A percentile compares a stretch with the other conserved stretches of the same genome.
phyloP scores from a whole-genome alignment of 2,888 invertebrate genomes.

The Elmis aenea region DNA sequence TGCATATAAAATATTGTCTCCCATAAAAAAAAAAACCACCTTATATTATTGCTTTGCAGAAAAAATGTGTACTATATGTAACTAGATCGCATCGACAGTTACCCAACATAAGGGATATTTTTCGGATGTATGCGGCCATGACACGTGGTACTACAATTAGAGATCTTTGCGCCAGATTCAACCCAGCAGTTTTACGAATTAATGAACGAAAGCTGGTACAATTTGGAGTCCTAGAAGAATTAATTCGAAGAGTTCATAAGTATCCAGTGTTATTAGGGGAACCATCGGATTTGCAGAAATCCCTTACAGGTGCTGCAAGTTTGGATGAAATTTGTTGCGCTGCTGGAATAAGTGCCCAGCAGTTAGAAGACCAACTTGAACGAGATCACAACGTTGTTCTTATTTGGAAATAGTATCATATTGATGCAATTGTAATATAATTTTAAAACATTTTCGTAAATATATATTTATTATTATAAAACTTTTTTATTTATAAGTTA shows the following conservation, averaged over 20 bases:
- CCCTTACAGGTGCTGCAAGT: slow-evolving; percentile 76
- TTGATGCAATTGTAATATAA: too few relatives aligned
- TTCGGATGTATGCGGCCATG: slow-evolving; percentile 63
- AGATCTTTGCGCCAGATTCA: slow-evolving; percentile 63
- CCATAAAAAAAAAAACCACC: background rate
- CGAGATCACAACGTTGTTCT: slow-evolving; percentile 76
- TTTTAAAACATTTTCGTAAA: too few relatives aligned
- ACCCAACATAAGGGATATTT: slow-evolving; percentile 54
- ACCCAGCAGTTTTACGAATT: slow-evolving; percentile 69
- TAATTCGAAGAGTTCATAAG: slow-evolving; percentile 77
- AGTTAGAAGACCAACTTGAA: slow-evolving; percentile 78
- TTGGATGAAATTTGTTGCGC: slow-evolving; percentile 89
- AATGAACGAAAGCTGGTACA: slow-evolving; percentile 79
- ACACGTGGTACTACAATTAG: slow-evolving; percentile 65
- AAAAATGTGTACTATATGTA: slow-evolving; percentile 40
- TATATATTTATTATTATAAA: too few relatives aligned
- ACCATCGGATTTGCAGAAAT: slow-evolving; percentile 49
- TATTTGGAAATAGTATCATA: slow-evolving; percentile 64
- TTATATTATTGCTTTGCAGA: slow-evolving; percentile 41
- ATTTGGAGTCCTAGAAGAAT: slow-evolving; percentile 80
- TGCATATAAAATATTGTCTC: slow-evolving; percentile 14
- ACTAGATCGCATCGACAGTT: slow-evolving; percentile 42
- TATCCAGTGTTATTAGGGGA: slow-evolving; percentile 42
- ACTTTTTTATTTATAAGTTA: too few relatives aligned
- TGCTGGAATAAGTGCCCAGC: slow-evolving; percentile 67